Evolutionary conservation across 2,113 vertebrate species (phyloP).

Genomic region (Eubucco bourcierii): DNA sequence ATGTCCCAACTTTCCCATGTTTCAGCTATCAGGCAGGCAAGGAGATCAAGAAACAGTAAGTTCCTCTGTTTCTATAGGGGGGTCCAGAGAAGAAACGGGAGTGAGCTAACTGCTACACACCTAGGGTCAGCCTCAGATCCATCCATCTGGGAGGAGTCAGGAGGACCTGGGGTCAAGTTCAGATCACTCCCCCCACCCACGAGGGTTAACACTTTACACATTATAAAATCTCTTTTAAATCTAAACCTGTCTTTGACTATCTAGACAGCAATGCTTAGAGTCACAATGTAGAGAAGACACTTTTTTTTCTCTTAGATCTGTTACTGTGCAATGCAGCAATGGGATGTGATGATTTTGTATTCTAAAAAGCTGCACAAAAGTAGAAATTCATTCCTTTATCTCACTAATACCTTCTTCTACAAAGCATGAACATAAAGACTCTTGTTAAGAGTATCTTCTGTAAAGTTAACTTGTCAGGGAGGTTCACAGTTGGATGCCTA

Average conservation of each 20-base stretch:
- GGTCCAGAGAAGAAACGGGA: too few species aligned
- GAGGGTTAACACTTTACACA: too few species aligned
- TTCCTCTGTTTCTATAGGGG: too few species aligned
- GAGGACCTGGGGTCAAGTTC: too few species aligned
- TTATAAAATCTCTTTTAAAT: background rate
- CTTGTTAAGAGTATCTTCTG: background rate
- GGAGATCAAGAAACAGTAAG: too few species aligned
- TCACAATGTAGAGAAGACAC: background rate
- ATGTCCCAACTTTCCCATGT: too few species aligned
- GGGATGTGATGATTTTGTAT: background rate
- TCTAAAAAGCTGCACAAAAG: background rate
- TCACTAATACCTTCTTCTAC: background rate
- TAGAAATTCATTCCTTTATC: background rate
- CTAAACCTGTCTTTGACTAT: background rate
- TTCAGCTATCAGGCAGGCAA: too few species aligned
- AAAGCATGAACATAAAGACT: background rate
- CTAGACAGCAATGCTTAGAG: background rate
- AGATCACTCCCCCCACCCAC: too few species aligned
- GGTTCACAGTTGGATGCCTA: background rate
- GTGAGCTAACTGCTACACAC: too few species aligned
- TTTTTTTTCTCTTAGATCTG: background rate
- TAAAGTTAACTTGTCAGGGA: background rate
- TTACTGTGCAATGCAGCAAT: background rate
- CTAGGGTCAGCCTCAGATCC: too few species aligned
- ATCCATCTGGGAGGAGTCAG: too few species aligned